Base-by-base conservation (phyloP, 2,113 vertebrate species). In the Cyanocitta stelleri region DNA sequence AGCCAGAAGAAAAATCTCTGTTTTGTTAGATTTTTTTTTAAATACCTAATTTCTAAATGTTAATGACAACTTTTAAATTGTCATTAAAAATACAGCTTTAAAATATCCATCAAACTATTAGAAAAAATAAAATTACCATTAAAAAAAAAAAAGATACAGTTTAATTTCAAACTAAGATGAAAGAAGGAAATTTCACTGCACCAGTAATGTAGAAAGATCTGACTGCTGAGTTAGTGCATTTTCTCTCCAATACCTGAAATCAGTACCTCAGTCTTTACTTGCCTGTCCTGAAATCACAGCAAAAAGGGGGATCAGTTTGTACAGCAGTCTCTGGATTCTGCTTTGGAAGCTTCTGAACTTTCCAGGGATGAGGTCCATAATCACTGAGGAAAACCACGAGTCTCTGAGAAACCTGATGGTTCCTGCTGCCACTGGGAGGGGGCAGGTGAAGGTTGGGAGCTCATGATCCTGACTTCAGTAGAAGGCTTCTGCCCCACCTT, bases 121-220 rank as follows among this genome's bases (percentile, higher is more conserved):
- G 85, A 96, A 97, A 94, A 55, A 95, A 43, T 85, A 94, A 86
- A 96, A 74, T 59, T 49, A 4, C 11, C 19, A 48, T 46, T 91
- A 93, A 94, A 93, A 81, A 92, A 81, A 92, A 79, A 48, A 46
- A 80, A 4, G 39, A 39, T 21, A 63, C 58, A 71, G 58, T 87
- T 75, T 48, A 27, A 71, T 92, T 95, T 95, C 62, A 74, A 66
- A 84, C 49, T 73, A 71, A 56, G 87, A 72, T 54, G 44, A 74
- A 86, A 67, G 35, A 88, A 87, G 49, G 64, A 43, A 80, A 90
- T 84, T 78, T 72, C 59, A 79, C 30, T 89, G 68, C 83, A 86
- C 85, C 83, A 89, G 43, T 87, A 90, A 51, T 26, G 29, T 4
- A 63, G n/a, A 54, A 75, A 85, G 82, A 89, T 58, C 13, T 92